phyloP scores from a whole-genome alignment of 2,113 vertebrate genomes.

The Eira barbara region DNA sequence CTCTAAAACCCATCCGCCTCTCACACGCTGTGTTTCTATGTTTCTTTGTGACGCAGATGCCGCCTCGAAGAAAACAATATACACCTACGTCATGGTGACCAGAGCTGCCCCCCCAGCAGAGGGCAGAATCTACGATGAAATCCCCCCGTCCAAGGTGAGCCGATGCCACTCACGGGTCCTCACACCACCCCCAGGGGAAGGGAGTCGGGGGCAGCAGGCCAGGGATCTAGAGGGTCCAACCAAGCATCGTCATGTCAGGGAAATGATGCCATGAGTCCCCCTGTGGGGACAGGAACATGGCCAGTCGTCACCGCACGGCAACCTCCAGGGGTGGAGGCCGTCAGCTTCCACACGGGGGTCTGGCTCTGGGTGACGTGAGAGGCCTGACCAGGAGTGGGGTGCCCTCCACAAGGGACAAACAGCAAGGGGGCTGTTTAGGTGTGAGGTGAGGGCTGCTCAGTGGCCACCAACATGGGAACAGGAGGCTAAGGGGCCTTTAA shows the following conservation, averaged over 20 bases:
- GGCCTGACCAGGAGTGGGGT: neutral
- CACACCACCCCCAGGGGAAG: too few relatives aligned
- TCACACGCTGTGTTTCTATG: neutral
- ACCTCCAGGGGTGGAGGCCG: neutral
- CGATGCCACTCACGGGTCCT: too few relatives aligned
- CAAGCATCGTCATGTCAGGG: neutral
- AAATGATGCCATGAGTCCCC: neutral
- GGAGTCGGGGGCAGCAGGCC: neutral
- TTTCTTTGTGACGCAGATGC: slow-evolving; percentile 38
- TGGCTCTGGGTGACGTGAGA: neutral
- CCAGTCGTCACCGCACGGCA: neutral
- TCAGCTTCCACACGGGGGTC: neutral
- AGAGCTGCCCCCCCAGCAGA: neutral
- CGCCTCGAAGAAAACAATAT: slow-evolving; percentile 8
- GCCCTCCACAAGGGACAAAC: neutral
- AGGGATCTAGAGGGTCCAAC: neutral
- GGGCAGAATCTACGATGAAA: slow-evolving; percentile 60
- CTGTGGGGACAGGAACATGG: neutral
- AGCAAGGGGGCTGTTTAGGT: neutral
- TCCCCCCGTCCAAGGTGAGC: slow-evolving; percentile 38
- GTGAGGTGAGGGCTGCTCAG: neutral
- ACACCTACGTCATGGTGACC: neutral
- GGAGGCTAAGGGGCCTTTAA: neutral
- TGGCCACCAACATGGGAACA: neutral
- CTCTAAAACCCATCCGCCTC: neutral